These are phyloP conservation scores for Odontomachus brunneus DNA, from an alignment of 1,140 invertebrate genomes.

Conservation along the genomic window DNA sequence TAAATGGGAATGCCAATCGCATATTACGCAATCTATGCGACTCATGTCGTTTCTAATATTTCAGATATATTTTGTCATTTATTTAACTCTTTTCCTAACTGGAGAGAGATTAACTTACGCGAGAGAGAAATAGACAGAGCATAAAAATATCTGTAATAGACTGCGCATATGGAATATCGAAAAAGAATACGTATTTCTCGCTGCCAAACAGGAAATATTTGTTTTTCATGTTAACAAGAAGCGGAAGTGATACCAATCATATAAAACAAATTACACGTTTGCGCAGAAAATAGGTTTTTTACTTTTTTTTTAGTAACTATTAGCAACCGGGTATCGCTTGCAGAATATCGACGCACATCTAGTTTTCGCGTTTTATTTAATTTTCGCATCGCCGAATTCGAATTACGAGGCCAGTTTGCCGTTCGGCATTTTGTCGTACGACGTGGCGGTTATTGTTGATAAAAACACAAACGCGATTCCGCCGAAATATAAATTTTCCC, in stretches of 20 bases:
- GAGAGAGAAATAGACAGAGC: too few species aligned
- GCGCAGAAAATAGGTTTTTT: slow-evolving; percentile 8
- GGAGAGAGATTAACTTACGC: not conserved
- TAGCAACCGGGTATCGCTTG: not conserved
- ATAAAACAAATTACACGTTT: slow-evolving; percentile 2
- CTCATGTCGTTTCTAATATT: not conserved
- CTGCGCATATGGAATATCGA: not conserved
- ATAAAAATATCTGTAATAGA: not conserved
- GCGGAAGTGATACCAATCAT: not conserved
- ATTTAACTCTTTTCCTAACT: not conserved
- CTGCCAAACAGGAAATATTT: slow-evolving; percentile 6
- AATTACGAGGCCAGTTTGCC: slow-evolving; percentile 33
- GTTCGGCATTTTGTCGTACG: slow-evolving; percentile 18
- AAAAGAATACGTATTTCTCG: slow-evolving; percentile 10
- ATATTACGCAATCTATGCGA: not conserved
- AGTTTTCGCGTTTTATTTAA: slow-evolving; percentile 40
- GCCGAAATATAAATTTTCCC: slow-evolving; percentile 24
- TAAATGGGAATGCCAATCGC: not conserved
- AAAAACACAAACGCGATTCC: slow-evolving; percentile 30
- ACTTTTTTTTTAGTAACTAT: slow-evolving; percentile 19
- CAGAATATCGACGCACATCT: slow-evolving; percentile 18
- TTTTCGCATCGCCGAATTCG: slow-evolving; percentile 24
- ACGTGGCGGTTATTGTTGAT: slow-evolving; percentile 23
- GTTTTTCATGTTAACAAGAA: not conserved
- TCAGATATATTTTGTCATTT: too few species aligned